Percentiles rank a stretch among this genome's conserved stretches.
Conservation (phyloP, 37 sponge, comb jelly and placozoan species). For the Agelas oroides region DNA sequence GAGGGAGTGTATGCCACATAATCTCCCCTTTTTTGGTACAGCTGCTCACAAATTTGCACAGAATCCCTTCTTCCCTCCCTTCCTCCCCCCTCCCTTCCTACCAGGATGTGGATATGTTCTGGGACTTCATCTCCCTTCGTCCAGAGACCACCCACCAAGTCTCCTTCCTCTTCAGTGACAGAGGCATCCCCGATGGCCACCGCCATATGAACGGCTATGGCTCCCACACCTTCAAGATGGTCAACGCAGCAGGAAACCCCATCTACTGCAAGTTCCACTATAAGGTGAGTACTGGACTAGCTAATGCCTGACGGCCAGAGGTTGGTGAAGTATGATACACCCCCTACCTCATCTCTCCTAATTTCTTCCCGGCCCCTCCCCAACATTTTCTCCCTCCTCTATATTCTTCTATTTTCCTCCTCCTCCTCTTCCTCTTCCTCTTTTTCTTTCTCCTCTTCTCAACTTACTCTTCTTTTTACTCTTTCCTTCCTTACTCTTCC, state of each 20-base stretch:
- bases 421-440: too few species aligned
- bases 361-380: too few species aligned
- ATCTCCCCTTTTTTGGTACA: not conserved
- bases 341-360: not conserved
- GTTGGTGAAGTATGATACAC: not conserved
- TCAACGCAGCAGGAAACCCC: constrained; percentile 63
- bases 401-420: too few species aligned
- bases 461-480: too few species aligned
- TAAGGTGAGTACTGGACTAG: constrained; percentile 72
- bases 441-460: too few species aligned
- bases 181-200: constrained; percentile 90
- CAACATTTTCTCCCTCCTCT: too few species aligned
- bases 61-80: too few species aligned
- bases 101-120: constrained; percentile 92
- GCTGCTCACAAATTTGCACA: not conserved
- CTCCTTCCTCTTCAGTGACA: constrained; percentile 87
- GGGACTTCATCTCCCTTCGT: constrained; percentile 89
- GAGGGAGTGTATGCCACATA: too few species aligned
- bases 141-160: constrained; percentile 92
- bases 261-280: constrained; percentile 93
- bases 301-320: too few species aligned
- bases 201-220: constrained; percentile 92
- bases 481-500: too few species aligned
- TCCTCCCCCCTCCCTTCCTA: not conserved
- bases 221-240: constrained; percentile 89